Base-by-base conservation (phyloP, 2,888 invertebrate species). In the Drosophila gaucha region DNA sequence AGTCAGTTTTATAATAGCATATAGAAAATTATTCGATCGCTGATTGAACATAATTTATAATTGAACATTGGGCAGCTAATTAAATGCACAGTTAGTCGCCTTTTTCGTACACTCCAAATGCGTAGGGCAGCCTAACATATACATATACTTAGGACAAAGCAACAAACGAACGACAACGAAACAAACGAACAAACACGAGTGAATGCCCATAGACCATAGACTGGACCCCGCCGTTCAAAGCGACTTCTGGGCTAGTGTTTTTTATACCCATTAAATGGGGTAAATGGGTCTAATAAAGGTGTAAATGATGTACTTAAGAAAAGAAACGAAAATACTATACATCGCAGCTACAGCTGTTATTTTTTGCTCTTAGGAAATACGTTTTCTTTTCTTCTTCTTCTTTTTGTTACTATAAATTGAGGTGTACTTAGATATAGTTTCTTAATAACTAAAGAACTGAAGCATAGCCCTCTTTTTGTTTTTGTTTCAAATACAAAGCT, bases 51-150 rank as follows among this genome's bases (percentile, higher is more conserved):
- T 16, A 33, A 35, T 49, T 35, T 18, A n/a, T 9, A 33, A 49
- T 49, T 35, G 49, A 5, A 18, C 35, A 49, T 36, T 26, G 26
- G n/a, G 18, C 49, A 38, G 36, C n/a, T 28, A 20, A 20, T 28
- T 28, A 36, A 18, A 20, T 36, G 38, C 35, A 36, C 35, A 38
- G 41, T 28, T 38, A 60, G 26, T 3, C 41, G 16, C 30, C 26
- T 24, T 14, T 35, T 20, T 33, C 16, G 55, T 56, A 50, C 51
- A 26, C 44, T 46, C 39, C 28, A 50, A 41, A 49, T 12, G n/a
- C 39, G 31, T 64, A 74, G 75, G 30, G 80, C 43, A 60, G 79
- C 82, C 74, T 70, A 74, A 65, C 77, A 64, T 51, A 38, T 35
- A 35, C 46, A 56, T 38, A 58, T n/a, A 31, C 20, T 35, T 28